Evolutionary conservation across 2,888 invertebrate genomes (phyloP).

Genomic region (Rhamnusium bicolor): DNA sequence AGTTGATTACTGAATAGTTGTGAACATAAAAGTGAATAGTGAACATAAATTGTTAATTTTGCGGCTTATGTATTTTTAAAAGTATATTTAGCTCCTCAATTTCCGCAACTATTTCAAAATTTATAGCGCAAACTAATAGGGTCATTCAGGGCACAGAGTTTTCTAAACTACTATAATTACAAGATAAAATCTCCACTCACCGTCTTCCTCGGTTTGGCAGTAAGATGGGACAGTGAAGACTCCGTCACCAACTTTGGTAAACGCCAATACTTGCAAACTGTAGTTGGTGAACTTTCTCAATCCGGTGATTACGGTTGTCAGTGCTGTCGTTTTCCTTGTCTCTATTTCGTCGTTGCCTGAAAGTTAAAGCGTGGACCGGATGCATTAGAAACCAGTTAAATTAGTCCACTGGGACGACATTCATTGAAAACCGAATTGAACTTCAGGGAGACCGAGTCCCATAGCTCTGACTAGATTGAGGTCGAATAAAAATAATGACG

Average conservation of each 20-base stretch:
- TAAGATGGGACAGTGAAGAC: slow-evolving; percentile 78
- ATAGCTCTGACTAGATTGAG: slow-evolving; percentile 11
- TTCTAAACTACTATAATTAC: neutral
- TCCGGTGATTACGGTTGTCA: slow-evolving; percentile 80
- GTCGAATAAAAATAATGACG: neutral
- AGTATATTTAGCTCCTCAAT: neutral
- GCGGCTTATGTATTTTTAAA: neutral
- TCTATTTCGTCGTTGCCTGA: slow-evolving; percentile 74
- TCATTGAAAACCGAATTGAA: slow-evolving; percentile 7
- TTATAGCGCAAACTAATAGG: neutral
- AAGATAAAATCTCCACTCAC: slow-evolving; percentile 67
- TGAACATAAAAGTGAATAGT: neutral
- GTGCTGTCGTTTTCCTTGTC: slow-evolving; percentile 79
- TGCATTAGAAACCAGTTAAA: slow-evolving; percentile 21
- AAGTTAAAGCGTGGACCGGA: slow-evolving; percentile 50
- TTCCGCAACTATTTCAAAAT: slow-evolving; percentile 3
- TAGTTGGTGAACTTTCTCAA: slow-evolving; percentile 86
- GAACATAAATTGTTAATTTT: neutral
- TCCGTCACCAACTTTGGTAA: slow-evolving; percentile 86
- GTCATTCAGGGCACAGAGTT: neutral
- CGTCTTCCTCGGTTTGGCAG: slow-evolving; percentile 86
- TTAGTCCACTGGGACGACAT: slow-evolving; percentile 1
- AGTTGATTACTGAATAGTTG: no score
- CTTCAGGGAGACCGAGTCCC: neutral
- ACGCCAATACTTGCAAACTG: slow-evolving; percentile 85